Evolutionary conservation across 2,888 invertebrate species (phyloP).

Genomic region (Bombyx huttoni): DNA sequence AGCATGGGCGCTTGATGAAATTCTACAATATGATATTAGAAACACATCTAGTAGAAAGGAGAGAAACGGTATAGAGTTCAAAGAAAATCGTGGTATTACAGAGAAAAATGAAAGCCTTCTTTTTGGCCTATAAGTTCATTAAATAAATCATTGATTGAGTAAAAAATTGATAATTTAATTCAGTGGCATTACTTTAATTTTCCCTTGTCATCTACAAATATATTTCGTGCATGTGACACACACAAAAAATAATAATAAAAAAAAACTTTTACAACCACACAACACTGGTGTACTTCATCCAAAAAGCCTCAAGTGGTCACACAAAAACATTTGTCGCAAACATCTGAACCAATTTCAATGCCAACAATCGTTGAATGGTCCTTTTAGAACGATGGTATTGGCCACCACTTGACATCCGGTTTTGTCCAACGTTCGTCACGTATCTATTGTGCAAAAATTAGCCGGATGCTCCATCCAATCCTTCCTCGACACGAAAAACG

Average conservation of each 20-base stretch:
- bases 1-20: not conserved
- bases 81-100: too few relatives aligned
- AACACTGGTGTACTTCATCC: not conserved
- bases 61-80: too few relatives aligned
- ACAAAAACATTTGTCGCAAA: not conserved
- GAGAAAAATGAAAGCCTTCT: too few relatives aligned
- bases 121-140: too few relatives aligned
- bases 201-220: too few relatives aligned
- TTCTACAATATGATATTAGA: not conserved
- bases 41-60: not conserved
- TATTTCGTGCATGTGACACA: not conserved
- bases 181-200: too few relatives aligned
- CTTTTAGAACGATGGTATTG: slow-evolving; percentile 3
- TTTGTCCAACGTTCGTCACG: slow-evolving; percentile 5
- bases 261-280: not conserved
- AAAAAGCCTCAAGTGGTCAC: not conserved
- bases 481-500: slow-evolving; percentile 12
- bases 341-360: not conserved
- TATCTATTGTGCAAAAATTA: slow-evolving; percentile 33
- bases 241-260: not conserved
- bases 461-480: slow-evolving; percentile 20
- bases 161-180: not conserved
- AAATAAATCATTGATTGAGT: not conserved
- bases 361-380: not conserved
- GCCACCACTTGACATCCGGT: slow-evolving; percentile 23